phyloP scores from a whole-genome alignment of 1,140 invertebrate genomes.

The Tenebrio molitor region DNA sequence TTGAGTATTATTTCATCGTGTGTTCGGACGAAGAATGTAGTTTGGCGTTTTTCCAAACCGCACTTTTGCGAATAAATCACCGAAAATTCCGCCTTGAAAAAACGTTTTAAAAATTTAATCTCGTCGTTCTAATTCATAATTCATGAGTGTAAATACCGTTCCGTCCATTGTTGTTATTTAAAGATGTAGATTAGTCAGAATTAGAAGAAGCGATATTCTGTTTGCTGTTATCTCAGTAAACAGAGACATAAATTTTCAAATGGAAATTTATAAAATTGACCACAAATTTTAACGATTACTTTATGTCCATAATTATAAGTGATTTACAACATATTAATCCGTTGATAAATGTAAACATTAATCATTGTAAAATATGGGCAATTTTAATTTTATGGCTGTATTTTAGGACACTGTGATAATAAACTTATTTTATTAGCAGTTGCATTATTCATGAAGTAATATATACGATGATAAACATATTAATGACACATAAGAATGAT shows the following conservation, averaged over 20 bases:
- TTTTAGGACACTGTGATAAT: constrained; percentile 59
- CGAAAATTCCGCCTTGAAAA: constrained; percentile 29
- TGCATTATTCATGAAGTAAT: constrained; percentile 47
- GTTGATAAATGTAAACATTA: constrained; percentile 58
- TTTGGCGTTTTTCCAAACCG: constrained; percentile 39
- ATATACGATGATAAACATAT: constrained; percentile 42
- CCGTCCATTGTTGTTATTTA: constrained; percentile 23
- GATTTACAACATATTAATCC: constrained; percentile 57
- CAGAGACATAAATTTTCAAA: constrained; percentile 39
- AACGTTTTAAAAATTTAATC: constrained; percentile 37
- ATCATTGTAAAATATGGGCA: constrained; percentile 59
- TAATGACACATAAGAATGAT: constrained; percentile 39
- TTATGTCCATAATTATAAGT: constrained; percentile 53
- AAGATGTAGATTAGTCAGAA: constrained; percentile 34
- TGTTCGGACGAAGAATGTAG: constrained; percentile 8
- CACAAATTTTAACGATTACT: constrained; percentile 50
- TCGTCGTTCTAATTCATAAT: constrained; percentile 31
- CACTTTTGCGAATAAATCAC: constrained; percentile 35
- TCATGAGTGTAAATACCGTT: constrained; percentile 24
- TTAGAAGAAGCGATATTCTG: constrained; percentile 29
- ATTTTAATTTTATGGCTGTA: constrained; percentile 58
- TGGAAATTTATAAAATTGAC: constrained; percentile 48
- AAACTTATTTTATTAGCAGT: constrained; percentile 56
- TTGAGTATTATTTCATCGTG: constrained; percentile 11
- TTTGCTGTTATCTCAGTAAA: constrained; percentile 29